Base-by-base conservation (phyloP, 2,797 vertebrate species). In the Cossypha dichroa region DNA sequence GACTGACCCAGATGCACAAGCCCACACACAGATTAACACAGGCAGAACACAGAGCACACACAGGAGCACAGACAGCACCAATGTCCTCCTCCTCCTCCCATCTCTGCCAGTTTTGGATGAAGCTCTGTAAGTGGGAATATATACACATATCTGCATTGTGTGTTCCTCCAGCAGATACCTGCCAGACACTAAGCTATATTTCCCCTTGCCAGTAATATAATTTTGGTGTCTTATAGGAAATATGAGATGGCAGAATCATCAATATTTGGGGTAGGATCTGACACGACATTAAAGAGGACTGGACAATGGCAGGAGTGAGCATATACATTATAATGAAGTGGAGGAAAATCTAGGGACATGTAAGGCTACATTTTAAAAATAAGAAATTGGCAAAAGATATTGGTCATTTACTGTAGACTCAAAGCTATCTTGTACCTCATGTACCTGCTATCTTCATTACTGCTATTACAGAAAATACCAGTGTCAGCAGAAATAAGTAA, bases 401-500 rank as follows among this genome's bases (percentile, higher is more conserved):
- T 7, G 9, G 40, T 69, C n/a, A 45, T 62, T 78, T 84, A 40
- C 22, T 63, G 18, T 22, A 69, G 22, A 67, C 14, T 69, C 43
- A 60, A 73, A 82, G 29, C 10, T 76, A n/a, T n/a, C n/a, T n/a
- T n/a, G n/a, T n/a, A n/a, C 36, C 28, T 81, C 33, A 45, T 17
- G n/a, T 70, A 62, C 74, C 84, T 86, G 36, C 49, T 43, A n/a
- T 59, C 46, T 88, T 90, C 43, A 43, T 88, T 88, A 91, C 40
- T 91, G 25, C 34, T 75, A 69, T 62, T 91, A 73, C 26, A 90
- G 36, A 79, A 92, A 92, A 81, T 75, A 73, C 46, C 45, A 26
- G 3, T 46, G 34, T 78, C 76, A 90, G 46, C 54, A 93, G 68
- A 90, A 95, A 77, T 58, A 88, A 91, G 31, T 68, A 94, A 83